Evolutionary conservation across 2,888 invertebrate genomes (phyloP), one percentile per base, ranked within the genome.

Genomic region (Heliconius sara): DNA sequence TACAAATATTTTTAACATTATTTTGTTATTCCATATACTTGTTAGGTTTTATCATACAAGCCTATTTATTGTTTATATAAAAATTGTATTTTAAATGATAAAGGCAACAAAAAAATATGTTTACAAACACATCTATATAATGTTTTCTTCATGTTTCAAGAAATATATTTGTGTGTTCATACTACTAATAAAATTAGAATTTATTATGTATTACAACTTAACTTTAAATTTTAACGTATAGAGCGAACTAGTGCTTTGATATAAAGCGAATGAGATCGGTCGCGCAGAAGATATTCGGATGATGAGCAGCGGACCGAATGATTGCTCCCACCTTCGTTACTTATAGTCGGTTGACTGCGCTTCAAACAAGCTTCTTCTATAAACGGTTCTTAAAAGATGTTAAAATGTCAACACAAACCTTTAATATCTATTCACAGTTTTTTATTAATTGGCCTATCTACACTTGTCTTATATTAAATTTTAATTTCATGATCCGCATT

Each of bases 211-310:
- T 25, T 39, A 3, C 16, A 52, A 73, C 16, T 12, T 60, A 22
- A 57, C 34, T 57, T 57, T 72, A 57, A 57, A 72, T 57, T 34
- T 30, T 72, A 63, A 73, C 60, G 57, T 73, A 79, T 75, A 67
- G 57, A 57, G 68, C 57, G 70, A 52, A 73, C 22, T n/a, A 76
- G 84, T 83, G 83, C 86, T 88, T 89, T 90, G 87, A 90, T 87
- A 84, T 84, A 79, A 67, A 73, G 60, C 82, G 80, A 83, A 82
- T 82, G 81, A 77, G 78, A 75, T 84, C 85, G 79, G 78, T 83
- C 85, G 86, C 83, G 83, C 84, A 86, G 86, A 89, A 88, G 85
- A 86, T 86, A 86, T 87, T 86, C 80, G 83, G 82, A 84, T 83
- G 85, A 85, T 86, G 87, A 84, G 85, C 87, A 80, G 76, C 84